phyloP scores from a whole-genome alignment of 2,113 vertebrate species.

The Percopsis transmontana region DNA sequence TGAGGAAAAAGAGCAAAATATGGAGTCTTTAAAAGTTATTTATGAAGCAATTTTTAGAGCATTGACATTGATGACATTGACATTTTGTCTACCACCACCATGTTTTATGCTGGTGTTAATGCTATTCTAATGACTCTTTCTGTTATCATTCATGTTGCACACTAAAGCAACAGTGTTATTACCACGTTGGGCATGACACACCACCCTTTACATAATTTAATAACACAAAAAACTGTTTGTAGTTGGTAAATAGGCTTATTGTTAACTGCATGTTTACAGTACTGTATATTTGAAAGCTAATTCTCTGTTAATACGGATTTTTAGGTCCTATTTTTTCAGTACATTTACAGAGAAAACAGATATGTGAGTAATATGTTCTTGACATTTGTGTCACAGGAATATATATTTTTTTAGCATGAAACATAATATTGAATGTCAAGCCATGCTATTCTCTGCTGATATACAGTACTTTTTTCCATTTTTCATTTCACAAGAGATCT shows the following conservation, averaged over 20 bases:
- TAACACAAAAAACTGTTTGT: too few relatives aligned
- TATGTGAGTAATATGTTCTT: background rate
- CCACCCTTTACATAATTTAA: background rate
- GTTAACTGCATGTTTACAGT: background rate
- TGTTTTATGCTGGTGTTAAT: slow-evolving; percentile 15
- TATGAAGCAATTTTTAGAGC: background rate
- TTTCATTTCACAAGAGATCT: slow-evolving; percentile 23
- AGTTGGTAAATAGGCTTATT: background rate
- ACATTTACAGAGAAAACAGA: slow-evolving; percentile 7
- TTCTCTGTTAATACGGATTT: slow-evolving; percentile 5
- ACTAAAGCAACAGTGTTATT: slow-evolving; percentile 28
- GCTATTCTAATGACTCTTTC: slow-evolving; percentile 34
- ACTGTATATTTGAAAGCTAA: background rate
- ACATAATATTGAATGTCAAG: background rate
- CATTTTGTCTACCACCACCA: too few relatives aligned
- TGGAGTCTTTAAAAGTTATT: background rate
- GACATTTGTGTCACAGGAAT: slow-evolving; percentile 4
- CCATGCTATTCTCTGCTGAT: slow-evolving; percentile 5
- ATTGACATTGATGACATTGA: background rate
- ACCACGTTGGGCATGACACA: slow-evolving; percentile 10
- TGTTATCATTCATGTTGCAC: slow-evolving; percentile 32
- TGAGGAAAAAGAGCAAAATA: too few relatives aligned
- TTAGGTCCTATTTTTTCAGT: slow-evolving; percentile 5
- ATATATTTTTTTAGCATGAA: background rate
- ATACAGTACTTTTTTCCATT: slow-evolving; percentile 13